phyloP scores from a whole-genome alignment of 2,888 invertebrate species.

The Cephonodes hylas region DNA sequence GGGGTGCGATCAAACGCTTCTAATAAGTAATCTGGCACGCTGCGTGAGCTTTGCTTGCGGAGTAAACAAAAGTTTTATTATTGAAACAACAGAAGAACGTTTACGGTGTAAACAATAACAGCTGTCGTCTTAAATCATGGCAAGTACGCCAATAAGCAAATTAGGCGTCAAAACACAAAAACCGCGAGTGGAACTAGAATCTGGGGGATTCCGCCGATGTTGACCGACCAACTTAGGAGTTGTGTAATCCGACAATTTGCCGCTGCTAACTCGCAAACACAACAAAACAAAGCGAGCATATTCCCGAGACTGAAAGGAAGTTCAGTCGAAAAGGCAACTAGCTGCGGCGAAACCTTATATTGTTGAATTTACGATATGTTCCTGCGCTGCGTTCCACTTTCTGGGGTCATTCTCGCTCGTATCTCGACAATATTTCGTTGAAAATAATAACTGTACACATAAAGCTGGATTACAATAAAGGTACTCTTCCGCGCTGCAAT shows the following conservation, averaged over 20 bases:
- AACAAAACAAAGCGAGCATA: conserved; percentile 77
- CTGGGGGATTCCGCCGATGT: conserved; percentile 63
- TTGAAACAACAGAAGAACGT: conserved; percentile 45
- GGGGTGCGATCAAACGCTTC: conserved; percentile 35
- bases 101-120: conserved; percentile 34
- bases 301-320: conserved; percentile 72
- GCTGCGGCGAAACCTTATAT: conserved; percentile 72
- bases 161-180: conserved; percentile 56
- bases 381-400: conserved; percentile 60
- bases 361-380: conserved; percentile 74
- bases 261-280: conserved; percentile 74
- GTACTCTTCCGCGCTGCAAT: conserved; percentile 41
- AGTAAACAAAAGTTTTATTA: conserved; percentile 51
- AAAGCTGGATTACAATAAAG: conserved; percentile 36
- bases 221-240: conserved; percentile 74
- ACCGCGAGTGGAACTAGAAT: conserved; percentile 49
- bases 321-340: conserved; percentile 76
- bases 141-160: conserved; percentile 47
- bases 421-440: conserved; percentile 59
- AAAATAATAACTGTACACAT: conserved; percentile 55
- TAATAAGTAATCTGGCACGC: conserved; percentile 43
- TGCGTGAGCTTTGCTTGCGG: conserved; percentile 52
- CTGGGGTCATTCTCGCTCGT: conserved; percentile 60
- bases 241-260: conserved; percentile 77
- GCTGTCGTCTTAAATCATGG: conserved; percentile 7